Evolutionary conservation across 2,888 invertebrate species (phyloP).

Genomic region (Dynastes tityus): DNA sequence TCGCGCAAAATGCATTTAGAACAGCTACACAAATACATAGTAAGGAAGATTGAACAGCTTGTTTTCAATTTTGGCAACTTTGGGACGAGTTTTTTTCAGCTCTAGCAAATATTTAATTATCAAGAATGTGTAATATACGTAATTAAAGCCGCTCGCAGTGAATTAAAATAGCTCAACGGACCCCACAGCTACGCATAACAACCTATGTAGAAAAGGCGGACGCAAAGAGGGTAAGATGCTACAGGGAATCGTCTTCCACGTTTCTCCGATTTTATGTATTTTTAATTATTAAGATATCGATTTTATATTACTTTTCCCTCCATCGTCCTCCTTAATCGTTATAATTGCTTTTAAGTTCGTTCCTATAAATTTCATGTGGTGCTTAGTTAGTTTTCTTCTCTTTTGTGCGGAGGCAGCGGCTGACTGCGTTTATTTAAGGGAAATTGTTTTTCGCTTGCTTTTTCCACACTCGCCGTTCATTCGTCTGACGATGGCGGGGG

Average conservation of each 20-base stretch:
- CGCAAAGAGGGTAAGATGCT: neutral
- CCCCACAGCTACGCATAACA: no score
- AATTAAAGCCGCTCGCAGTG: no score
- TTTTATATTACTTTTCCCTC: conserved; percentile 64
- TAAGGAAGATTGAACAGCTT: no score
- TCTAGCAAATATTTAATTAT: no score
- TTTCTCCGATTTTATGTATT: conserved; percentile 65
- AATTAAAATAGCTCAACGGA: no score
- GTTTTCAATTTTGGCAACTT: no score
- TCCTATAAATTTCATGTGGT: conserved; percentile 57
- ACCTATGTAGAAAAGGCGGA: no score
- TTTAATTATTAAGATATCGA: conserved; percentile 66
- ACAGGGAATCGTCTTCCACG: conserved; percentile 54
- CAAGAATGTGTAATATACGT: no score
- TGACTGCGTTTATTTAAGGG: conserved; percentile 40
- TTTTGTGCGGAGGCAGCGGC: conserved; percentile 35
- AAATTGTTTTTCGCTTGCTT: conserved; percentile 38
- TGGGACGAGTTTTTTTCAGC: no score
- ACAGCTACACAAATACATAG: no score
- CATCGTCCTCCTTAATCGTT: conserved; percentile 58
- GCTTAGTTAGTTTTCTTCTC: conserved; percentile 51
- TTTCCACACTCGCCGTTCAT: conserved; percentile 15
- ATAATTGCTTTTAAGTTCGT: conserved; percentile 63
- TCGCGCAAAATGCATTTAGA: no score
- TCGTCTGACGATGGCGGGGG: neutral